Evolutionary conservation across 2,113 vertebrate species (phyloP).

Genomic region (Tylochromis polylepis): DNA sequence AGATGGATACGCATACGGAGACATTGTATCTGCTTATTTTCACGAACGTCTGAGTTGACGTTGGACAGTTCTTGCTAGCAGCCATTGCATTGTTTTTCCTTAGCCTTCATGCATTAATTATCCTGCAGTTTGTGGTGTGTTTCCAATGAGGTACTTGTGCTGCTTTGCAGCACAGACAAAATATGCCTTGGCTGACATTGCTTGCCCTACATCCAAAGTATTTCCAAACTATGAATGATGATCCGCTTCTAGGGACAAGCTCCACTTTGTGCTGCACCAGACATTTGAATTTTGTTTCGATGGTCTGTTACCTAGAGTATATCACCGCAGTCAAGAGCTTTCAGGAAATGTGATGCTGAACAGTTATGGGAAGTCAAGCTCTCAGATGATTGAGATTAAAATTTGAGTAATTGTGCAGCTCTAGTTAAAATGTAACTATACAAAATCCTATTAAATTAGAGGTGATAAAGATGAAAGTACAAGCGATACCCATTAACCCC

Average conservation of each 20-base stretch:
- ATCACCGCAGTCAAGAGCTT: neutral
- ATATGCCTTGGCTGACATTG: neutral
- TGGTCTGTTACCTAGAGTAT: neutral
- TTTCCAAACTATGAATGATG: neutral
- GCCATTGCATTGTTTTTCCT: neutral
- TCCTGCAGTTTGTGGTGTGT: neutral
- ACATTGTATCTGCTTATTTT: neutral
- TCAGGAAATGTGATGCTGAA: neutral
- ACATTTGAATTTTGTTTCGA: neutral
- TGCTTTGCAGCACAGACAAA: neutral
- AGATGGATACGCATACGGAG: accelerated
- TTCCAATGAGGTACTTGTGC: neutral
- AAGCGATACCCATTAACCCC: neutral
- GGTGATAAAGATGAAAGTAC: neutral
- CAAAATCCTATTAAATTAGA: neutral
- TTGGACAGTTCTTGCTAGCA: neutral
- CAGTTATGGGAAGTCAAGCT: neutral
- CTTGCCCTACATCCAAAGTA: neutral
- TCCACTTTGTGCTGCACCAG: neutral
- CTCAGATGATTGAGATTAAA: neutral
- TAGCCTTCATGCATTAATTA: neutral
- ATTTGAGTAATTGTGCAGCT: neutral
- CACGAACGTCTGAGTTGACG: neutral
- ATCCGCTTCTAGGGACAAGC: neutral
- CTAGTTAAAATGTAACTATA: neutral